Conservation (phyloP, 2,888 invertebrate species). For the Heliconius cydno region DNA sequence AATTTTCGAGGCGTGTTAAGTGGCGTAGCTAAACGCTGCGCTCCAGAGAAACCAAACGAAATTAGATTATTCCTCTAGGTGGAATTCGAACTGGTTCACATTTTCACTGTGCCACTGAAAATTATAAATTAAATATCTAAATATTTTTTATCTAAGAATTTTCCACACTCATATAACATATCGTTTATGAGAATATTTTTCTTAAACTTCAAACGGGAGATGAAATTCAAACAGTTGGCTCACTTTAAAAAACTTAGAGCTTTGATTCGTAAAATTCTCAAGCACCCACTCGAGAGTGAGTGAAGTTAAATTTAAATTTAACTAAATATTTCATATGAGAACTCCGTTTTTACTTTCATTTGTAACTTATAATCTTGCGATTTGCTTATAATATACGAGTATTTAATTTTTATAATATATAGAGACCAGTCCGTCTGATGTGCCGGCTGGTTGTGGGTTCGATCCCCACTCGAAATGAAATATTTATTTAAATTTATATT, state of each 20-base stretch:
- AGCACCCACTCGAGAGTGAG: slow-evolving; percentile 1
- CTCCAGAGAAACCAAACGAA: not conserved
- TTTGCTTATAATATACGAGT: not conserved
- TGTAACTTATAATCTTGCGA: not conserved
- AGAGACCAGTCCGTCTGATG: no score
- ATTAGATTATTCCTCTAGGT: no score
- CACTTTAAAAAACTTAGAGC: slow-evolving; percentile 12
- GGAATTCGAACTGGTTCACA: no score
- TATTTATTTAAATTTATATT: no score
- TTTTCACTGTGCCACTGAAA: not conserved
- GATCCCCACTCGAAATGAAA: no score
- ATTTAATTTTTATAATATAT: no score
- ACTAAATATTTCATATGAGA: slow-evolving; percentile 8
- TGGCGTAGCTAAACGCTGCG: not conserved
- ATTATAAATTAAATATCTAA: not conserved
- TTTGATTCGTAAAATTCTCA: slow-evolving; percentile 8
- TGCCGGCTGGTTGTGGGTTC: no score
- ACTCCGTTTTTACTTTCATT: not conserved
- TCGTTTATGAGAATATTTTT: slow-evolving; percentile 23
- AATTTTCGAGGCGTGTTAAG: no score
- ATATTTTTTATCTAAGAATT: not conserved
- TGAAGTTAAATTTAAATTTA: not conserved
- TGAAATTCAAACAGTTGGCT: slow-evolving; percentile 19
- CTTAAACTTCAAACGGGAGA: slow-evolving; percentile 16
- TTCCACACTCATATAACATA: not conserved